These are phyloP conservation scores for Atherinomorus stipes DNA, from an alignment of 2,113 vertebrate genomes.

Conservation along the genomic window DNA sequence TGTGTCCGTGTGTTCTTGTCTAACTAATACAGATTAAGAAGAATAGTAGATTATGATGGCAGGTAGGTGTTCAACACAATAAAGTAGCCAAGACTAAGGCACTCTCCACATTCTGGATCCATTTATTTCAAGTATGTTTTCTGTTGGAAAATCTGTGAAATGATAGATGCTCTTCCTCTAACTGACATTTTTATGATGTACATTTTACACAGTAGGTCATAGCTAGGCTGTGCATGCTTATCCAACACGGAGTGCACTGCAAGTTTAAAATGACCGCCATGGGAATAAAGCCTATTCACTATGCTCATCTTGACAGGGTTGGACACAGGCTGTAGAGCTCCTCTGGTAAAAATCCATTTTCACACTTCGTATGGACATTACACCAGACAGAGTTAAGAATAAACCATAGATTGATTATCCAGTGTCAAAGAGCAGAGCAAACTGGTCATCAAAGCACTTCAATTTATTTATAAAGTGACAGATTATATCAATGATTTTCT, in stretches of 20 bases:
- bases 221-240: constrained; percentile 27
- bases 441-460: background rate
- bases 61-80: background rate
- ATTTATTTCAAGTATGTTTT: constrained; percentile 54
- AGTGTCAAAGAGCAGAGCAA: constrained; percentile 8
- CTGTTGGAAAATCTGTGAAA: constrained; percentile 27
- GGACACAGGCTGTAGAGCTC: constrained; percentile 53
- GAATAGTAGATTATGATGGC: too few species aligned
- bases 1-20: constrained; percentile 1
- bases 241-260: constrained; percentile 28
- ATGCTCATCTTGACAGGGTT: constrained; percentile 55
- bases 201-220: constrained; percentile 54
- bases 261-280: constrained; percentile 41
- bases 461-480: background rate
- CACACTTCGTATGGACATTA: constrained; percentile 42
- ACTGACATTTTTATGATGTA: constrained; percentile 55
- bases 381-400: background rate
- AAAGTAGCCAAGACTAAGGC: constrained; percentile 3
- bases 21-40: constrained; percentile 1
- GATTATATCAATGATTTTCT: background rate
- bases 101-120: constrained; percentile 20
- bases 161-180: constrained; percentile 51
- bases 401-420: constrained; percentile 8
- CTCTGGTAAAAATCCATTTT: constrained; percentile 40
- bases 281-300: constrained; percentile 45